phyloP scores from a whole-genome alignment of 2,888 invertebrate genomes.

The Notodonta dromedarius region DNA sequence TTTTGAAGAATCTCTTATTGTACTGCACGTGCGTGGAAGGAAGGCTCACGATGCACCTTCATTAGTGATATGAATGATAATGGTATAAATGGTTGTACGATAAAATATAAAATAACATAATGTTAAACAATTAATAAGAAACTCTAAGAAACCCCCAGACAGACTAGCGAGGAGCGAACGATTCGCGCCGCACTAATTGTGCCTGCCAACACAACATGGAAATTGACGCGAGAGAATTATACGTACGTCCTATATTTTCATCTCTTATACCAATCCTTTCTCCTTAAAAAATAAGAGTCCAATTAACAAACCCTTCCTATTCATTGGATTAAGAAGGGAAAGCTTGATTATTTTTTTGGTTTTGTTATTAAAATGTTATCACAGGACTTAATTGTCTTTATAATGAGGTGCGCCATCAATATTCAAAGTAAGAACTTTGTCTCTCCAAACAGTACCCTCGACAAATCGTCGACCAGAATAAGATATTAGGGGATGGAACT shows the following conservation, averaged over 20 bases:
- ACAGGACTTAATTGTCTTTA: constrained; percentile 56
- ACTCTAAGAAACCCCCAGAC: no score
- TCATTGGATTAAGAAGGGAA: neutral
- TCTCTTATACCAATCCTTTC: neutral
- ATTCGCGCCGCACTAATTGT: no score
- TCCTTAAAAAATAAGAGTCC: neutral
- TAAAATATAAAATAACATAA: no score
- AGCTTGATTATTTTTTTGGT: neutral
- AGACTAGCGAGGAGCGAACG: no score
- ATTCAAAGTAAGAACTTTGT: constrained; percentile 73
- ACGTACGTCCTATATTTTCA: neutral
- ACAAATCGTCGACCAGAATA: constrained; percentile 74
- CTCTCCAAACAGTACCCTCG: constrained; percentile 61
- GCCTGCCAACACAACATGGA: no score
- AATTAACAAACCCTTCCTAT: constrained; percentile 4
- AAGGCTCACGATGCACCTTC: no score
- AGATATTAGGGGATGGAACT: constrained; percentile 79
- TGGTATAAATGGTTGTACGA: no score
- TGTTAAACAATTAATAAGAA: no score
- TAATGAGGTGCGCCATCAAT: constrained; percentile 67
- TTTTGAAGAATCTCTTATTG: no score
- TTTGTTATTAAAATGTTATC: constrained; percentile 47
- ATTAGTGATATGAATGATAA: no score
- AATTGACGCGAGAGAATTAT: no score
- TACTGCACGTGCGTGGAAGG: no score